These are phyloP conservation scores for Wiebesia pumilae DNA, from an alignment of 1,140 invertebrate species.

Conservation along the genomic window DNA sequence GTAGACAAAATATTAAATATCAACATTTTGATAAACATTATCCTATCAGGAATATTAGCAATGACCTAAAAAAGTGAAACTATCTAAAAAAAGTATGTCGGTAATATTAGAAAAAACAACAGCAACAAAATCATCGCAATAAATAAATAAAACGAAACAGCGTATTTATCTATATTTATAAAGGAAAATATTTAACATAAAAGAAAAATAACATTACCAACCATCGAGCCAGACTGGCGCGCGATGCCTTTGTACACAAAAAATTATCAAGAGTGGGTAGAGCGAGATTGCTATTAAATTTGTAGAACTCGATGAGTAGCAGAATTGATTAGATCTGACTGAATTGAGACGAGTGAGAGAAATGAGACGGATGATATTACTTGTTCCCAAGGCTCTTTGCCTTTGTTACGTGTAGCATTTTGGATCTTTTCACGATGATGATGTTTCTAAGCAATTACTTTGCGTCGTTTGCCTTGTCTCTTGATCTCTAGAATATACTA, in stretches of 20 bases:
- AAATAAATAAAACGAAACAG: not conserved
- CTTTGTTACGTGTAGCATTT: not conserved
- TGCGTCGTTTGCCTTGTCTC: not conserved
- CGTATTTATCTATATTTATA: too few relatives aligned
- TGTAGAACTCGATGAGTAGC: not conserved
- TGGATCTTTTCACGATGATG: not conserved
- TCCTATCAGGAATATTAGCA: not conserved
- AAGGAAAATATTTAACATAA: not conserved
- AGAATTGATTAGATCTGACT: not conserved
- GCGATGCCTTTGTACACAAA: conserved; percentile 5
- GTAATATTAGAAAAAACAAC: not conserved
- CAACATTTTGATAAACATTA: not conserved
- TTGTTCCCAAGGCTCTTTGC: not conserved
- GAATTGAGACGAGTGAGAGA: not conserved
- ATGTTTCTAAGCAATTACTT: not conserved
- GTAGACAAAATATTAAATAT: not conserved
- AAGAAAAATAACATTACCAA: not conserved
- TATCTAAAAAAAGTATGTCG: not conserved
- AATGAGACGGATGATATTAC: not conserved
- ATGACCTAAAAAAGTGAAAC: not conserved
- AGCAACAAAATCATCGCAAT: not conserved
- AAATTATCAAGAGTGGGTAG: not conserved
- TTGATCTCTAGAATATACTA: not conserved
- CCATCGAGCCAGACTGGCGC: conserved; percentile 24
- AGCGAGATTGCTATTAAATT: not conserved